Evolutionary conservation across 2,888 invertebrate species (phyloP).

Genomic region (Crocallis elinguaria): DNA sequence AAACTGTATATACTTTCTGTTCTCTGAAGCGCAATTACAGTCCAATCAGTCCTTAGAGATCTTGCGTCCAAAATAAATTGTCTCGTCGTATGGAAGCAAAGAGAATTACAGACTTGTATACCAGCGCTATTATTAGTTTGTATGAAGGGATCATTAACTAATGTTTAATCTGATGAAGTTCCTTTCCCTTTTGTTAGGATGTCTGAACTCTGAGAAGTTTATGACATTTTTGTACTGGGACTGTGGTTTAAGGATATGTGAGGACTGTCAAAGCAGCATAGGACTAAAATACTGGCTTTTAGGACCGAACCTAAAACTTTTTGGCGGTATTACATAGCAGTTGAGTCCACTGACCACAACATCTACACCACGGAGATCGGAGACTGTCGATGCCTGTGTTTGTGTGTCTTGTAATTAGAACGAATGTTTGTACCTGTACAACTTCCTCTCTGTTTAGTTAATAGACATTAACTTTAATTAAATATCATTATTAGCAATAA

Average conservation of each 20-base stretch:
- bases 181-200: background rate
- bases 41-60: constrained; percentile 41
- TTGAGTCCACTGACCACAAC: no score
- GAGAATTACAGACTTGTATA: constrained; percentile 3
- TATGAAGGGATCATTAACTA: constrained; percentile 23
- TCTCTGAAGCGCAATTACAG: constrained; percentile 18
- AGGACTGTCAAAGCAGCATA: no score
- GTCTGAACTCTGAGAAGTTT: background rate
- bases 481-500: background rate
- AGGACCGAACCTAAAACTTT: no score
- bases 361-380: no score
- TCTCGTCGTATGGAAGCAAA: constrained; percentile 9
- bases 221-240: no score
- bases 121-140: constrained; percentile 5
- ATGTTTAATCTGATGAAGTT: constrained; percentile 17
- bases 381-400: background rate
- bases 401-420: background rate
- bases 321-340: no score
- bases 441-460: background rate
- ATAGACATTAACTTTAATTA: background rate
- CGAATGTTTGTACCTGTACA: background rate
- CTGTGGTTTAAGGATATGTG: no score
- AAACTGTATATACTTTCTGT: constrained; percentile 10
- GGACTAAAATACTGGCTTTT: no score
- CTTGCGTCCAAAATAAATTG: constrained; percentile 34